phyloP scores from a whole-genome alignment of 2,888 invertebrate genomes.

The Oxyteleia sp. region DNA sequence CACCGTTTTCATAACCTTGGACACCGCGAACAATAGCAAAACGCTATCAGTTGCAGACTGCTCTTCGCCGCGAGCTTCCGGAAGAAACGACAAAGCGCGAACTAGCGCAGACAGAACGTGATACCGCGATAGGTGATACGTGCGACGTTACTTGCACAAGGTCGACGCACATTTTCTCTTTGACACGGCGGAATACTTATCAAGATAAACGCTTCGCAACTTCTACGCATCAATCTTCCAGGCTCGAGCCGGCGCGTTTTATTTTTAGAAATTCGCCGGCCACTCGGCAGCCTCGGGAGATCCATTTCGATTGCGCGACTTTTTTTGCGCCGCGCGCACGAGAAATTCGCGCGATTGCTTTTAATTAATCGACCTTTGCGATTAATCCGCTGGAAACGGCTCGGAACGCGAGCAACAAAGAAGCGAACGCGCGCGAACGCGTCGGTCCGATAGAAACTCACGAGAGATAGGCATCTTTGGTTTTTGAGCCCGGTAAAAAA shows the following conservation, averaged over 20 bases:
- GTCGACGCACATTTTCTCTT: slow-evolving; percentile 64
- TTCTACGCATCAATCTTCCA: slow-evolving; percentile 22
- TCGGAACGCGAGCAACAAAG: slow-evolving; percentile 17
- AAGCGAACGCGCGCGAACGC: neutral
- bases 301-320: too few species aligned
- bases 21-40: slow-evolving; percentile 49
- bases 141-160: slow-evolving; percentile 53
- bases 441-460: slow-evolving; percentile 3
- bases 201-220: slow-evolving; percentile 46
- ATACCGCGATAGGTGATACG: slow-evolving; percentile 68
- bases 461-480: slow-evolving; percentile 1
- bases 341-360: neutral
- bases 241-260: neutral
- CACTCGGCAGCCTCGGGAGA: too few species aligned
- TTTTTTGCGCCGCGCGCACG: neutral
- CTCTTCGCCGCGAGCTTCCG: slow-evolving; percentile 63
- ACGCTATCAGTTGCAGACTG: slow-evolving; percentile 66
- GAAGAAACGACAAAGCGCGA: slow-evolving; percentile 62
- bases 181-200: slow-evolving; percentile 36
- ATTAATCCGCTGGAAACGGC: slow-evolving; percentile 3
- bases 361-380: slow-evolving; percentile 20
- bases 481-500: neutral
- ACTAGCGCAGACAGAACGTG: slow-evolving; percentile 66
- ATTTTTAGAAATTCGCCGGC: neutral
- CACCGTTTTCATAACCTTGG: slow-evolving; percentile 57